Percentiles rank a stretch among this genome's conserved stretches.
These are phyloP conservation scores for Petrosia ficiformis DNA, from an alignment of 37 sponge, comb jelly and placozoan genomes.

Conservation along the genomic window DNA sequence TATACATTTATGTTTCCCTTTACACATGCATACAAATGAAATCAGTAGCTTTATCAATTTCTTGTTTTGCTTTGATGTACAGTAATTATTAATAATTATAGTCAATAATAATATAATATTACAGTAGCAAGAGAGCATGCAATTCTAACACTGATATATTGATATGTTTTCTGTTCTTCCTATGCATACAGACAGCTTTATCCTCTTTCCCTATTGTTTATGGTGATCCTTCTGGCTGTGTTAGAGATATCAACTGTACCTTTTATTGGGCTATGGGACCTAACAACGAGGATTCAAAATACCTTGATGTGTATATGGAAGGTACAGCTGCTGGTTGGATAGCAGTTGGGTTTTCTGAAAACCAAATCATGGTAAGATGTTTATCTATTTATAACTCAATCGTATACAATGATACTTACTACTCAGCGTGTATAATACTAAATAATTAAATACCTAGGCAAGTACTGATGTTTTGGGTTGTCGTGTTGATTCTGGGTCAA, in stretches of 20 bases:
- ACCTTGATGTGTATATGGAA: slow-evolving; percentile 39
- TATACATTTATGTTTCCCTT: no score
- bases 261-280: slow-evolving; percentile 12
- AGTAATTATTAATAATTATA: no score
- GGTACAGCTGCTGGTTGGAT: slow-evolving; percentile 23
- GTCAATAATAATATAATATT: no score
- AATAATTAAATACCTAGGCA: no score
- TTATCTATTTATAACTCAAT: no score
- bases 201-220: neutral
- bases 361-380: slow-evolving; percentile 32
- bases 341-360: slow-evolving; percentile 39
- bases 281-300: neutral
- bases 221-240: neutral
- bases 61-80: no score
- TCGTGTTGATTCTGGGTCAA: neutral
- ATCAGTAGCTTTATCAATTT: no score
- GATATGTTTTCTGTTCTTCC: neutral
- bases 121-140: no score
- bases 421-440: no score
- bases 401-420: no score
- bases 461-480: slow-evolving; percentile 39
- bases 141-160: no score
- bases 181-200: neutral
- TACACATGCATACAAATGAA: no score
- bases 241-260: neutral